Base-by-base conservation (phyloP, 2,888 invertebrate species). In the Limnephilus auricula region DNA sequence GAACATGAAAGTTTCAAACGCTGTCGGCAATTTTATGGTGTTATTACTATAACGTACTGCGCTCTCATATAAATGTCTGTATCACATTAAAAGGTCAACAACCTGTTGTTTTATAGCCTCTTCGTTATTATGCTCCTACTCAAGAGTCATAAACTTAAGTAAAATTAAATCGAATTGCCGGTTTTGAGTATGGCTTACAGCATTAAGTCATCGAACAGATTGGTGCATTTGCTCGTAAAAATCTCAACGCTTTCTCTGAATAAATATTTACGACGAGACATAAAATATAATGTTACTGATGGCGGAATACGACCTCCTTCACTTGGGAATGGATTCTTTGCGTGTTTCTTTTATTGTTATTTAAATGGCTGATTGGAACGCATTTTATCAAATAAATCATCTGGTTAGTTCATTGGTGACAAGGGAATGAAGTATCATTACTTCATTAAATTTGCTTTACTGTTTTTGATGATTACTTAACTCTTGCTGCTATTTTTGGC, bases 181-280 rank as follows among this genome's bases (percentile, higher is more conserved):
- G 65, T 65, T 65, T 65, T 25, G 25, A 65, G n/a, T 65, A 65
- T 25, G 25, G 50, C 50, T 65, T 65, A 18, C 10, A 15, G 65
- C 65, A 18, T 65, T 65, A 65, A 65, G 65, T 65, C 65, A 65
- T 65, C 65, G 65, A 65, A 65, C 65, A 65, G 65, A 65, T 65
- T 65, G 65, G 65, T 65, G 65, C 65, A 65, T 65, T 65, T n/a
- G 25, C 25, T 65, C 65, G 65, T 65, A 65, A 65, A 65, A 65
- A 65, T 65, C n/a, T 65, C 65, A 65, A 65, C 65, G 65, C 65
- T 65, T 65, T n/a, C 65, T 65, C 65, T 25, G 65, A 65, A 65
- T 65, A 65, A 65, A 65, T 65, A 65, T 65, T 65, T 65, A 65
- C 65, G 65, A 65, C 65, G 65, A 65, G 65, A 65, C 65, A 65